Evolutionary conservation across 2,888 invertebrate species (phyloP).

Genomic region (Mythimna loreyi): DNA sequence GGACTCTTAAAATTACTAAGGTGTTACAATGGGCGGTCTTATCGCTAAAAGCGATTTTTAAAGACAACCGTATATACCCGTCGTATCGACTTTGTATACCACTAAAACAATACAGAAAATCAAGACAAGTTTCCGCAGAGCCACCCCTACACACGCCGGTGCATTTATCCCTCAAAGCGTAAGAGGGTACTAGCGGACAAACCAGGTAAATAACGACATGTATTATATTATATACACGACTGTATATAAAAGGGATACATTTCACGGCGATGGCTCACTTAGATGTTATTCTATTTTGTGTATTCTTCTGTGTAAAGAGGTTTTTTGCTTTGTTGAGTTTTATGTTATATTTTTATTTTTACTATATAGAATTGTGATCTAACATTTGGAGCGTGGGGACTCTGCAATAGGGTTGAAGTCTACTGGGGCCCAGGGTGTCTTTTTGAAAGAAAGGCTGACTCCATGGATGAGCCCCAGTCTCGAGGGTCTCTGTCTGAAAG

Average conservation of each 20-base stretch:
- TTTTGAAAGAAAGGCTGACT: no score
- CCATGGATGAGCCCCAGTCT: no score
- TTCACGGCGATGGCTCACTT: conserved; percentile 34
- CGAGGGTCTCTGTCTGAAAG: no score
- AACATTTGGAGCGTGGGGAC: no score
- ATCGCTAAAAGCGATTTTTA: no score
- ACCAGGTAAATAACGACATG: conserved; percentile 53
- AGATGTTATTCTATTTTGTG: conserved; percentile 32
- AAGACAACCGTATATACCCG: no score
- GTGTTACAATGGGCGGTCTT: no score
- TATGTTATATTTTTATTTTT: background rate
- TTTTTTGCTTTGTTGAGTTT: conserved; percentile 17
- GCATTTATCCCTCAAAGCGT: conserved; percentile 64
- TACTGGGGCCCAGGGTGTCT: no score
- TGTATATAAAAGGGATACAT: conserved; percentile 43
- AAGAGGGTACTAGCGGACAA: conserved; percentile 52
- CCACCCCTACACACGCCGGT: conserved; percentile 40
- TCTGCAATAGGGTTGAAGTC: no score
- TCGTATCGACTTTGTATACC: no score
- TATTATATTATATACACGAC: conserved; percentile 41
- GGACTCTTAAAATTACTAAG: no score
- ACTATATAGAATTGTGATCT: no score
- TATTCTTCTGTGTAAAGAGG: conserved; percentile 21
- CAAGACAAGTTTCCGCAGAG: background rate
- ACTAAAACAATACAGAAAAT: background rate